Base-by-base conservation (phyloP, 2,888 invertebrate species). In the Acronicta aceris region DNA sequence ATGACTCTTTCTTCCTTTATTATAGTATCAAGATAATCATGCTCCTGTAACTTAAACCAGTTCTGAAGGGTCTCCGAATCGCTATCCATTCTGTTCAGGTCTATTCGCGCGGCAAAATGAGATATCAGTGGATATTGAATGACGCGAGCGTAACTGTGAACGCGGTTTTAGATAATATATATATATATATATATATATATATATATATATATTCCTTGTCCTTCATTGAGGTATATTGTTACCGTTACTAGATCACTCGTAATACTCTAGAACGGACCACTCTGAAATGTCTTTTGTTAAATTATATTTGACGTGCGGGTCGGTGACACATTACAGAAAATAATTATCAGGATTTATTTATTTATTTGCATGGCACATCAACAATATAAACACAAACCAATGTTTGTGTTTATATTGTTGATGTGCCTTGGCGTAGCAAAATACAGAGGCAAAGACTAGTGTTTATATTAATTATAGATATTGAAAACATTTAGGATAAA, bases 81-180 rank as follows among this genome's bases (percentile, higher is more conserved):
- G 85, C 77, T 86, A 87, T 83, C 88, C 86, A 85, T 88, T 88
- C 86, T 83, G 83, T 85, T 84, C 84, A 79, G 78, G 81, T 85
- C 84, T 83, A 87, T 86, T 89, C 89, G 87, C 86, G 88, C 88
- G 89, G 88, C 86, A 90, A 93, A 93, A 92, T 91, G 89, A 90
- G 92, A 93, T 93, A 93, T 93, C 93, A 91, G 87, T 89, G 84
- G 90, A 87, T 93, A 93, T 93, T 91, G 92, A 93, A 93, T 91
- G 92, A 89, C 89, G 87, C 79, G 71, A 81, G 83, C 84, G 84
- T 84, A 76, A 83, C 87, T 75, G 82, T 75, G 81, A 85, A 86
- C 83, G 83, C 76, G 85, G 84, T 81, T 82, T 83, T 72, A 48
- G 59, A 21, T 21, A n/a, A 61, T 73, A 64, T 71, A 43, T 53